Evolutionary conservation across 2,113 vertebrate genomes (phyloP), one percentile per base, ranked within the genome.

Genomic region (Sebastes schlegelii): DNA sequence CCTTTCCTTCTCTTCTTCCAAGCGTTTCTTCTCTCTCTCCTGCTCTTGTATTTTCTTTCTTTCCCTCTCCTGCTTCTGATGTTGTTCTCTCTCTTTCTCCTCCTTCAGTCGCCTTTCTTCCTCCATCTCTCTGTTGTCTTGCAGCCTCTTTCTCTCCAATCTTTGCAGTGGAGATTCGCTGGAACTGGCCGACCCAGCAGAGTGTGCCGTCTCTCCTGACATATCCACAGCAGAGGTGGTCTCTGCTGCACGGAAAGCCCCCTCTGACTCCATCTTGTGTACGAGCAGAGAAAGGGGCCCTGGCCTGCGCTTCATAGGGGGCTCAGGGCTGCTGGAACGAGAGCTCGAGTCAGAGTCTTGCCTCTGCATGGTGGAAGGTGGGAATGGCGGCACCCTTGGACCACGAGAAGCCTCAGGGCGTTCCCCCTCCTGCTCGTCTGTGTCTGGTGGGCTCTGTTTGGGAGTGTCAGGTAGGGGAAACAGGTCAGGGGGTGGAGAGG

Each of bases 381-480:
- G 92, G 34, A 88, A 81, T 8, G 88, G 21, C 0, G 1, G 82
- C 57, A 6, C 49, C 4, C 79, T 85, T 5, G 77, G 76, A 68
- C 58, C 71, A 0, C 42, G 65, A 5, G 76, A 81, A 6, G 78
- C 84, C 34, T 74, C 70, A 7, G 71, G 78, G 8, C 66, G 84
- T 14, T 85, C 91, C 61, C 74, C 83, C n/a, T 92, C 92, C 4
- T 91, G 90, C 13, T 95, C 83, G 0, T 94, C 93, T 54, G 90
- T 72, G 73, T 94, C 93, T 3, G 92, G 95, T 4, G 95, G 95
- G 73, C 95, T 96, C 85, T 96, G 95, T 86, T 96, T 96, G 68
- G 95, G 95, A 79, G 95, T 96, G 88, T 96, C 95, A 1, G 95
- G 95, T 6, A 96, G 82, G 9, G 94, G 94, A 74, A 95, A 96